These are phyloP conservation scores for Nymphalis urticae DNA, from an alignment of 2,888 invertebrate genomes.

Conservation along the genomic window DNA sequence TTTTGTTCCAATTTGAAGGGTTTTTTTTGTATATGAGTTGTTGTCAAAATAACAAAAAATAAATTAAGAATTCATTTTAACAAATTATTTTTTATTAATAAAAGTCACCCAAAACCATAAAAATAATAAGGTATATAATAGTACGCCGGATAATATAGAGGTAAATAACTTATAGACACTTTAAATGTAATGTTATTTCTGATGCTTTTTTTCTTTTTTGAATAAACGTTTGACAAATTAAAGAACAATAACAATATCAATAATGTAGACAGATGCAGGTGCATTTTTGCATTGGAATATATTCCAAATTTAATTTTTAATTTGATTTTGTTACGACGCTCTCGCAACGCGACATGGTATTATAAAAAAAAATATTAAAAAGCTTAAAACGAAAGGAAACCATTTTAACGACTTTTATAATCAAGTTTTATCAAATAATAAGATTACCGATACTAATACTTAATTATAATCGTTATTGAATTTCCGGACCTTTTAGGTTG, in stretches of 20 bases:
- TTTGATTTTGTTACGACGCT: not conserved
- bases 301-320: not conserved
- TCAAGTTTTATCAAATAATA: conserved; percentile 5
- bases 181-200: not conserved
- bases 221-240: not conserved
- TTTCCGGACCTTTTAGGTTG: conserved; percentile 19
- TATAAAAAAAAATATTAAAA: too few species aligned
- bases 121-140: conserved; percentile 25
- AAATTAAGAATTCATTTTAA: not conserved
- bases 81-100: not conserved
- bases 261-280: not conserved
- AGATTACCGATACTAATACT: conserved; percentile 8
- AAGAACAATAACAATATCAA: not conserved
- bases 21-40: too few species aligned
- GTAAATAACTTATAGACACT: conserved; percentile 6
- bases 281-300: not conserved
- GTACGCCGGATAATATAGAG: conserved; percentile 28
- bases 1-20: too few species aligned
- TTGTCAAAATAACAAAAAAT: not conserved
- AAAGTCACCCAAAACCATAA: conserved; percentile 24
- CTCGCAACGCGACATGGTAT: too few species aligned
- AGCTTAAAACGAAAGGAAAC: too few species aligned
- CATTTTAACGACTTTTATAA: not conserved
- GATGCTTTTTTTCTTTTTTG: not conserved
- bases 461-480: conserved; percentile 26